Evolutionary conservation across 1,140 invertebrate genomes (phyloP).

Genomic region (Neoseiulus cucumeris): DNA sequence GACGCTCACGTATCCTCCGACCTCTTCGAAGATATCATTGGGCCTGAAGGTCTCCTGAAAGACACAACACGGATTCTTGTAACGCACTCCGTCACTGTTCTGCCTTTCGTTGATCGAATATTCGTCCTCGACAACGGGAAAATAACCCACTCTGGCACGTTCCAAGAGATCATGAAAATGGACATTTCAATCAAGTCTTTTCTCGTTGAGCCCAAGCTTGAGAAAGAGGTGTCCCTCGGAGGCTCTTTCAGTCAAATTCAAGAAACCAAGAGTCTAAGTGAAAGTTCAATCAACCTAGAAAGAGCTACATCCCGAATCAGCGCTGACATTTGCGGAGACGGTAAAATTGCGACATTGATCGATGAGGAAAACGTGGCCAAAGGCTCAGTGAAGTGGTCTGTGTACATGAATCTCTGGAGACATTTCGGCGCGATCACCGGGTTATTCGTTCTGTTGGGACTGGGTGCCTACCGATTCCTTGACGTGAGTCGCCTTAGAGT

Average conservation of each 20-base stretch:
- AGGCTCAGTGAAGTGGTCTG: conserved; percentile 15
- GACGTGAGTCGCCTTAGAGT: conserved; percentile 1
- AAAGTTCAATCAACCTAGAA: background rate
- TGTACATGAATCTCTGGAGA: conserved; percentile 26
- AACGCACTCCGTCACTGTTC: conserved; percentile 28
- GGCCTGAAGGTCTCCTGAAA: conserved; percentile 21
- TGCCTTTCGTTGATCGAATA: conserved; percentile 27
- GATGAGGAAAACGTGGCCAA: background rate
- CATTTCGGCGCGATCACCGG: conserved; percentile 18
- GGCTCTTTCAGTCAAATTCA: background rate
- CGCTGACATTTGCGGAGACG: too few relatives aligned
- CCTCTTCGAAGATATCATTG: conserved; percentile 30
- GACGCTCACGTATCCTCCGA: conserved; percentile 38
- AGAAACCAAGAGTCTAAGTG: background rate
- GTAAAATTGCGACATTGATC: conserved; percentile 8
- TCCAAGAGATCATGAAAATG: conserved; percentile 21
- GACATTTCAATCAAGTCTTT: conserved; percentile 22
- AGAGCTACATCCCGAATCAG: background rate
- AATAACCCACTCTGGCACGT: conserved; percentile 27
- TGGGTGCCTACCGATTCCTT: background rate
- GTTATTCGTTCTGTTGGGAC: conserved; percentile 14
- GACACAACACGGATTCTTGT: conserved; percentile 22
- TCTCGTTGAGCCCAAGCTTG: conserved; percentile 20
- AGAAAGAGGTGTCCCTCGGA: conserved; percentile 20
- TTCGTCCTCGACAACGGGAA: conserved; percentile 27